Percentiles rank a stretch among this genome's conserved stretches.
These are phyloP conservation scores for Galendromus occidentalis DNA, from an alignment of 1,140 invertebrate genomes.

Conservation along the genomic window DNA sequence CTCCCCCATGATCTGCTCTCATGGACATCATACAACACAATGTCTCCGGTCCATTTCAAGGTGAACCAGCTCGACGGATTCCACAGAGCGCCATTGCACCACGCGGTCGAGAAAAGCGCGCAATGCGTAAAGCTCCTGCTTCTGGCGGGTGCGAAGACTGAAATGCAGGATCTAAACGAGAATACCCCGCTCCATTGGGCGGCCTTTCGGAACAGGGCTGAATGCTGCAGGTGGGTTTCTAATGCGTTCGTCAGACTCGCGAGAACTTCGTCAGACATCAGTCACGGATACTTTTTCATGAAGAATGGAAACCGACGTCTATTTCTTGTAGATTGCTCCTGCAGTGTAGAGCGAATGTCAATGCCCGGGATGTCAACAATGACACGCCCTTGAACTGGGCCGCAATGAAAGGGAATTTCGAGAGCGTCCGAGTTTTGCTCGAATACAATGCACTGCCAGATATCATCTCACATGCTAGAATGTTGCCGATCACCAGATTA, in stretches of 20 bases:
- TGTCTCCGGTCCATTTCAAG: constrained; percentile 17
- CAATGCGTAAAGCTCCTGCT: constrained; percentile 22
- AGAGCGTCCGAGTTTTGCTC: constrained; percentile 26
- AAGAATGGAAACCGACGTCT: no score
- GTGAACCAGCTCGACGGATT: constrained; percentile 25
- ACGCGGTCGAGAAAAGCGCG: constrained; percentile 25
- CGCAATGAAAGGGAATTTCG: constrained; percentile 26
- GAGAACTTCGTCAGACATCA: no score
- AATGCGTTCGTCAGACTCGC: no score
- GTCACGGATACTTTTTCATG: no score
- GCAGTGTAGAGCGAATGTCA: constrained; percentile 23
- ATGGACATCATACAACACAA: no score
- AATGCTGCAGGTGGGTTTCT: constrained; percentile 20
- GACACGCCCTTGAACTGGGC: constrained; percentile 24
- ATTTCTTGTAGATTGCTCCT: constrained; percentile 18
- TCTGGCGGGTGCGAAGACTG: constrained; percentile 23
- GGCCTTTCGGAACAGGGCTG: constrained; percentile 22
- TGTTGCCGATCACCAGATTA: constrained; percentile 21
- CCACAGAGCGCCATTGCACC: constrained; percentile 25
- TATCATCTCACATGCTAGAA: constrained; percentile 22
- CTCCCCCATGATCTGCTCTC: no score
- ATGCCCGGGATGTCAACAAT: constrained; percentile 26
- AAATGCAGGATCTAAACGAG: constrained; percentile 23
- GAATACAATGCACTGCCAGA: constrained; percentile 25
- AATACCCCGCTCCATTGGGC: constrained; percentile 28